These are phyloP conservation scores for Brienomyrus brachyistius DNA, from an alignment of 2,113 vertebrate species.

Conservation along the genomic window DNA sequence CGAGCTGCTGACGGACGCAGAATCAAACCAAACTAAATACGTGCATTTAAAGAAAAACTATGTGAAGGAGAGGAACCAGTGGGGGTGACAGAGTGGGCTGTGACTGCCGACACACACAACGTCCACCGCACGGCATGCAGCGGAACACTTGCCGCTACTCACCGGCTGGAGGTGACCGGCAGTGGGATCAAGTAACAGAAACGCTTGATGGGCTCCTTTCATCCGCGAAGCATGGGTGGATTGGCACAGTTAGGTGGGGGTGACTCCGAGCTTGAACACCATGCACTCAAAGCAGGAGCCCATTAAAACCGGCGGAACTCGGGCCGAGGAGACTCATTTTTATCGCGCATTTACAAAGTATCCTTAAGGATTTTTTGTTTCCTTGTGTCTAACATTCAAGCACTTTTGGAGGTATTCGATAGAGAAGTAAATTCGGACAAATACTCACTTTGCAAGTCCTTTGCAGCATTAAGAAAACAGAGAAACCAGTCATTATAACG, in stretches of 20 bases:
- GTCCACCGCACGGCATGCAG: neutral
- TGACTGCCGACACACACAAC: neutral
- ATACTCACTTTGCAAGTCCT: slow-evolving; percentile 6
- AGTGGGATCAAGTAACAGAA: neutral
- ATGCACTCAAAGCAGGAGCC: neutral
- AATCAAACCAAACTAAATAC: neutral
- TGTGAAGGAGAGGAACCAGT: neutral
- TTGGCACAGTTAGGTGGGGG: neutral
- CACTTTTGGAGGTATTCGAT: neutral
- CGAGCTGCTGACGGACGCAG: neutral
- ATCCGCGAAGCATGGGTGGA: neutral
- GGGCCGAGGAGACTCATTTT: no score
- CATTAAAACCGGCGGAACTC: neutral
- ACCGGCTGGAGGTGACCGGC: neutral
- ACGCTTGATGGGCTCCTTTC: neutral
- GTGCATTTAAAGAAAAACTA: neutral
- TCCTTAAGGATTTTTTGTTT: neutral
- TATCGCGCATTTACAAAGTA: neutral
- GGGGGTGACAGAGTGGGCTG: neutral
- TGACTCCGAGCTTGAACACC: neutral
- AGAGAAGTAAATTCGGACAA: neutral
- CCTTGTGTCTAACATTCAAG: neutral
- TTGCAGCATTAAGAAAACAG: neutral
- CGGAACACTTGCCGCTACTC: neutral
- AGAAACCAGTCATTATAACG: neutral